Evolutionary conservation across 2,888 invertebrate genomes (phyloP), one percentile per base, ranked within the genome.

Genomic region (Macrosoma leucophasiata): DNA sequence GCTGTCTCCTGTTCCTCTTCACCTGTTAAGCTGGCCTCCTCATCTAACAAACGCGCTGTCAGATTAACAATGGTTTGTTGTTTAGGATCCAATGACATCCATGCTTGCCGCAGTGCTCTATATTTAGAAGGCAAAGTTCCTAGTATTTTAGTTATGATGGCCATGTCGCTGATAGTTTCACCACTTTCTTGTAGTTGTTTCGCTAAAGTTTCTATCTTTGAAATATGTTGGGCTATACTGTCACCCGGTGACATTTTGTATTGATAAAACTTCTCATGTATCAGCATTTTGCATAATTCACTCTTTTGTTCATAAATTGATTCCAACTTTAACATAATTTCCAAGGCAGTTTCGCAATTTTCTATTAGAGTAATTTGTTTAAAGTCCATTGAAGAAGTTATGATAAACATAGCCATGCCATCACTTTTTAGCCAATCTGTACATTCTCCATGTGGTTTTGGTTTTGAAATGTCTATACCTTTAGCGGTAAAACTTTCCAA

Each of bases 101-200:
- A 49, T 8, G 43, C 42, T 22, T 47, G 43, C 2, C 50, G 34
- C 0, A 51, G 18, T 2, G 50, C 34, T 8, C 49, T 10, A 10
- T 49, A 49, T 14, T 38, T 47, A 0, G 41, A 3, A 1, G 47
- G 48, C 10, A 53, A 30, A 4, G 51, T 47, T 3, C 44, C 17
- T 3, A 50, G 11, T 38, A 52, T 52, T 33, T 52, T 52, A 6
- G 52, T 50, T 1, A 48, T 52, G 0, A 52, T 35, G 0, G 46
- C 49, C 2, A 22, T 48, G 5, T 2, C 33, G 12, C 13, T 37
- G n/a, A 7, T 31, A 32, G 23, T 2, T 25, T 31, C 28, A n/a
- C 28, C 28, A 29, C 6, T 29, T 3, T 29, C 35, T 17, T 30
- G 29, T 4, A 36, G 10, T 31, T 39, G 36, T 14, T 43, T 40